Base-by-base conservation (phyloP, 2,888 invertebrate species). In the Creontiades dilutus region DNA sequence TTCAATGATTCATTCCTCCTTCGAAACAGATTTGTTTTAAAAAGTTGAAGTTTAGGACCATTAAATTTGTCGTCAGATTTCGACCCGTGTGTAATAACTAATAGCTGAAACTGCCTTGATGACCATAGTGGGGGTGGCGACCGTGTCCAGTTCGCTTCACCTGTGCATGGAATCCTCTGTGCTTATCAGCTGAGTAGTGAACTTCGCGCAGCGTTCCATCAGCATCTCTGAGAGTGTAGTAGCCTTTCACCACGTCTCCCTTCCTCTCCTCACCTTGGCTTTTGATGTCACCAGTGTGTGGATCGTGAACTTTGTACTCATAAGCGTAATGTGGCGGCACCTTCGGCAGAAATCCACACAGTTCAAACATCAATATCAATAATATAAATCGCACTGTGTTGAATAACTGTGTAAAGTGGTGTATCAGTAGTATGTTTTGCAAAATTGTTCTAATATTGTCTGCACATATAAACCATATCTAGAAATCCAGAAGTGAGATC, bases 141-240 rank as follows among this genome's bases (percentile, higher is more conserved):
- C 82, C 88, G 12, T 89, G 78, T n/a, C 90, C 90, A 4, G 75
- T 76, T 46, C 90, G 81, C 76, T 89, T 87, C 16, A 90, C 90
- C 27, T 81, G 84, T 16, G 90, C 90, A 12, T 90, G 86, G 89
- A 90, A 90, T 0, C 90, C 90, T 12, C 80, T 90, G 75, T 91
- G 48, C 85, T 88, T 78, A 86, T 92, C 92, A 0, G 92, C 91
- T n/a, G 92, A 91, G 90, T 92, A 92, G 78, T 92, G 92, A 27
- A 92, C 92, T 12, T 91, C 89, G 14, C 92, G 89, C 55, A 91
- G 48, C 27, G 91, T 89, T n/a, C 92, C 90, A 57, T 90, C 90
- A 37, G 90, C 90, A 19, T 90, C 90, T 55, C 86, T 81, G 27
- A 90, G 84, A 13, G 75, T 89, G 84, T 90, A 90, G 85, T 78